Conservation (phyloP, 2,797 vertebrate species). For the Siniperca undulata region DNA sequence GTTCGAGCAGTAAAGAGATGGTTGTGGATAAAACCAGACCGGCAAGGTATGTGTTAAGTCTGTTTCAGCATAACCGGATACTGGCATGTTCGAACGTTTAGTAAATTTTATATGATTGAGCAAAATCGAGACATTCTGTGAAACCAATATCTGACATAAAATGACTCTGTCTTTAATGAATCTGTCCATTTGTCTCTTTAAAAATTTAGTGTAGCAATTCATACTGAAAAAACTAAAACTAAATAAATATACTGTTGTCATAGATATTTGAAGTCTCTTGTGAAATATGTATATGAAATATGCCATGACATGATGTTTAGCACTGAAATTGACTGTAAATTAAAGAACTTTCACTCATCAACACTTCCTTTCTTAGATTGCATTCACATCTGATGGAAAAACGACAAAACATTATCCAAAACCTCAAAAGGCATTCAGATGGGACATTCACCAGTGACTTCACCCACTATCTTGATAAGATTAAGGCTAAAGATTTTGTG, state of each 20-base stretch:
- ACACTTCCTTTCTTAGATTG: slow-evolving; percentile 65
- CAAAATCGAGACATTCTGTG: neutral
- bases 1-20: slow-evolving; percentile 69
- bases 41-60: slow-evolving; percentile 43
- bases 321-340: neutral
- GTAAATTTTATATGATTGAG: neutral
- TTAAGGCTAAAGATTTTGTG: slow-evolving; percentile 89
- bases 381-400: slow-evolving; percentile 52
- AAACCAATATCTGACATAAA: neutral
- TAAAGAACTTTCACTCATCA: neutral
- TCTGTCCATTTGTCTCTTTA: neutral
- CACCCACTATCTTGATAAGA: slow-evolving; percentile 83
- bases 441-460: slow-evolving; percentile 88
- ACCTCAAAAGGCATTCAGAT: slow-evolving; percentile 85
- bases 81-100: neutral
- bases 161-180: neutral
- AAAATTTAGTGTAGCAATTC: neutral
- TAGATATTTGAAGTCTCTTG: neutral
- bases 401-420: slow-evolving; percentile 50
- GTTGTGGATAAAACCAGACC: slow-evolving; percentile 62
- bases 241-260: neutral
- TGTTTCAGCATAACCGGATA: neutral
- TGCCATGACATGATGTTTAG: neutral
- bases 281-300: neutral
- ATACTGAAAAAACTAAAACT: neutral